Conservation (phyloP, 2,888 invertebrate species). For the Ypsolopha scabrella region DNA sequence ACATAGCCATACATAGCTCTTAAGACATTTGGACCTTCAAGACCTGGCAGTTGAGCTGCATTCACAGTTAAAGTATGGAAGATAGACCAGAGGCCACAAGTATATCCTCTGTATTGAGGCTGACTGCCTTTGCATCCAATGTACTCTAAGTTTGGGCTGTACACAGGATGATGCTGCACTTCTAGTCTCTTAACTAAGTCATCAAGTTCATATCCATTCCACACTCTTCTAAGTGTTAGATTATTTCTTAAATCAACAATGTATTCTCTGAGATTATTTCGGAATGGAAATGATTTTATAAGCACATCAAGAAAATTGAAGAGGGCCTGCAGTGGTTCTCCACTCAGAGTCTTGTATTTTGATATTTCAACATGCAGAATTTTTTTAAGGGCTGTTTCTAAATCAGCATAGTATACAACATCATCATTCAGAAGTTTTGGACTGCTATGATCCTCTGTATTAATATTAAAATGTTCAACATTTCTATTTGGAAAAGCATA, state of each 20-base stretch:
- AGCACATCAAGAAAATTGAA: conserved; percentile 80
- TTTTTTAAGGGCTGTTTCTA: conserved; percentile 88
- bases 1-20: conserved; percentile 90
- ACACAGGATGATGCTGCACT: conserved; percentile 65
- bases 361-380: conserved; percentile 88
- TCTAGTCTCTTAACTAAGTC: conserved; percentile 68
- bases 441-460: conserved; percentile 21
- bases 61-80: conserved; percentile 93
- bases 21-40: conserved; percentile 77
- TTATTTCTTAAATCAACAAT: conserved; percentile 73
- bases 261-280: conserved; percentile 74
- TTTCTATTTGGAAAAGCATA: conserved; percentile 45
- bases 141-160: conserved; percentile 70
- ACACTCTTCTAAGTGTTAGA: conserved; percentile 47
- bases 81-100: conserved; percentile 95
- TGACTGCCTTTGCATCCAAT: conserved; percentile 86
- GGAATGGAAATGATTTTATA: conserved; percentile 83
- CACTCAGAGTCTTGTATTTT: conserved; percentile 74
- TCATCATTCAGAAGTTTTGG: conserved; percentile 38
- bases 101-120: conserved; percentile 83
- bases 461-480: conserved; percentile 19
- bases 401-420: conserved; percentile 84
- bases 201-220: conserved; percentile 73
- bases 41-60: conserved; percentile 65
- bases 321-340: conserved; percentile 79